Conservation (phyloP, 1,140 invertebrate species). For the Pissodes strobi region DNA sequence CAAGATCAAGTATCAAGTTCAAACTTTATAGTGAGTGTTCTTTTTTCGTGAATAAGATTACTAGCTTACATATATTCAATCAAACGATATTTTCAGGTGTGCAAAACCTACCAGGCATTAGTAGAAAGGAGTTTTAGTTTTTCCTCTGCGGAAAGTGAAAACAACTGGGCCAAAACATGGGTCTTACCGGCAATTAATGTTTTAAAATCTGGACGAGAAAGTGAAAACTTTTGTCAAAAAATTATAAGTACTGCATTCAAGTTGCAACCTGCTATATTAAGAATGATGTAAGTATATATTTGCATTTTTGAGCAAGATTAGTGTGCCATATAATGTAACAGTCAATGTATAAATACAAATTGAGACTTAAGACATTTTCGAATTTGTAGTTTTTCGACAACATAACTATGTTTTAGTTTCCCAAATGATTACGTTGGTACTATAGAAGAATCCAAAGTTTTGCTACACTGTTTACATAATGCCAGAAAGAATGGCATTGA, state of each 20-base stretch:
- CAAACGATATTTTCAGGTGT: slow-evolving; percentile 34
- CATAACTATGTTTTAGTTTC: slow-evolving; percentile 40
- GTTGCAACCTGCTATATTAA: slow-evolving; percentile 38
- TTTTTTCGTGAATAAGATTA: no score
- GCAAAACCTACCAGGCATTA: slow-evolving; percentile 39
- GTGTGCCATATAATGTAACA: not conserved
- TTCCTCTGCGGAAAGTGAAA: slow-evolving; percentile 23
- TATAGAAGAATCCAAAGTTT: slow-evolving; percentile 41
- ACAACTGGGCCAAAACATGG: slow-evolving; percentile 41
- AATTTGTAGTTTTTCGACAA: no score
- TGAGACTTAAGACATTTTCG: no score
- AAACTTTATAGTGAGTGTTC: no score
- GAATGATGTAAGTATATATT: slow-evolving; percentile 39
- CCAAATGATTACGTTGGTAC: slow-evolving; percentile 35
- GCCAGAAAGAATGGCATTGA: slow-evolving; percentile 56
- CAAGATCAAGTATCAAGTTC: no score
- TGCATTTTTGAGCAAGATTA: no score
- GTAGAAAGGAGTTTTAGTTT: slow-evolving; percentile 38
- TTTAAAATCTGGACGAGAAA: slow-evolving; percentile 26
- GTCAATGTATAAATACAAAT: not conserved
- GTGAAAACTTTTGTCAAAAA: slow-evolving; percentile 31
- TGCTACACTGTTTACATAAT: slow-evolving; percentile 47
- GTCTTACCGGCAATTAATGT: slow-evolving; percentile 36
- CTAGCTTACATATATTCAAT: no score
- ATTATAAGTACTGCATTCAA: slow-evolving; percentile 43